Evolutionary conservation across 2,113 vertebrate genomes (phyloP).

Genomic region (Amblyopsis rosae): DNA sequence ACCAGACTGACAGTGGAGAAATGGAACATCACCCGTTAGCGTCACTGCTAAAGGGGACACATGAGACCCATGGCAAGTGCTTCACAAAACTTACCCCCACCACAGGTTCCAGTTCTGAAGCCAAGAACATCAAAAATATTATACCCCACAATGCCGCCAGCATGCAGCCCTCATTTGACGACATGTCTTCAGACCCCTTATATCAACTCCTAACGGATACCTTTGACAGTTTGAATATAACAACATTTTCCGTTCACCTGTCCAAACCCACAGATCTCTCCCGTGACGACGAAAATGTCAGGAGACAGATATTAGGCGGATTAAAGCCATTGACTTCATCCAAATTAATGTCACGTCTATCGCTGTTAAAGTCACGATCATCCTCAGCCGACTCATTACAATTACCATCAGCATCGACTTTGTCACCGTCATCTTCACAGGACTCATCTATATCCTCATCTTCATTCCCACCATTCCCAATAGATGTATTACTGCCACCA

Average conservation of each 20-base stretch:
- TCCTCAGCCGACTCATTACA: neutral
- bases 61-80: conserved; percentile 54
- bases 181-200: conserved; percentile 33
- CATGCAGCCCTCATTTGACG: neutral
- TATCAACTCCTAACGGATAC: conserved; percentile 45
- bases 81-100: conserved; percentile 43
- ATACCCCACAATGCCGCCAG: neutral
- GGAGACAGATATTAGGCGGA: conserved; percentile 21
- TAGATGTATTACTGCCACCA: neutral
- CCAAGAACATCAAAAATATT: neutral
- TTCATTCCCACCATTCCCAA: neutral
- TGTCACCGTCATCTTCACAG: too few species aligned
- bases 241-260: conserved; percentile 48
- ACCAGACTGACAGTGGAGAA: conserved; percentile 2
- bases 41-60: conserved; percentile 25
- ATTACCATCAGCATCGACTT: neutral
- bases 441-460: neutral
- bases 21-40: conserved; percentile 14
- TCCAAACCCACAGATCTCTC: conserved; percentile 30
- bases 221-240: conserved; percentile 38
- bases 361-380: neutral
- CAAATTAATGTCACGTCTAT: neutral
- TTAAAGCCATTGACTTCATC: conserved; percentile 21
- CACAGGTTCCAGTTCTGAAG: conserved; percentile 11
- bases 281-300: conserved; percentile 18